Evolutionary conservation across 2,113 vertebrate species (phyloP), one percentile per base, ranked within the genome.

Genomic region (Pomatorhinus ruficollis): DNA sequence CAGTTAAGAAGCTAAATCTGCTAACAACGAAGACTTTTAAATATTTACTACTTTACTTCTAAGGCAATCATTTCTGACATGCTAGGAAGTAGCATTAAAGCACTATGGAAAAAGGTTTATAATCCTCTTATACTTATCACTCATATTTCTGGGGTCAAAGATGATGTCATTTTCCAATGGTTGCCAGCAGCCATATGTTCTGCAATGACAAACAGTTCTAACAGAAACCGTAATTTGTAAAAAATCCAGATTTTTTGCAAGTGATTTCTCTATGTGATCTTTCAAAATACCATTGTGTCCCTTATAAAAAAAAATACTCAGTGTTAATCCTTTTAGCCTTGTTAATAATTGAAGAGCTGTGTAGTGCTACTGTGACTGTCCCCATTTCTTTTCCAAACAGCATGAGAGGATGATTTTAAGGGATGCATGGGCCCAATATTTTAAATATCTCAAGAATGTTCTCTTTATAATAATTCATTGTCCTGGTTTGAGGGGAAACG

Each of bases 21-120:
- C 78, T 74, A 95, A 75, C 76, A 90, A 76, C 3, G 5, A 92
- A 82, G 83, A 81, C 75, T 94, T 95, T 96, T 71, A 83, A 95
- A 93, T 96, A 94, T 95, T 97, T 95, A 91, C 83, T 93, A 84
- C 78, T 91, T 90, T 92, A 31, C 64, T 97, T 91, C 87, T 93
- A 94, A 94, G 68, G 93, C 83, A 93, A 76, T 96, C 9, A 88
- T 88, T 97, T 95, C 71, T 97, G 95, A 95, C 95, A 96, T 96
- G 78, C 71, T 93, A 91, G 69, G 87, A 95, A 93, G 81, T 57
- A 86, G 47, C 71, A 91, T 86, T 96, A 96, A 96, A 95, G 60
- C 49, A 74, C 45, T 85, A 40, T 79, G 79, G 83, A 86, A 96
- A 95, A 94, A 82, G 40, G 68, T 79, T 94, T 83, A 50, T 96